A percentile compares a stretch with the other conserved stretches of the same genome.
These are phyloP conservation scores for Erebia ligea DNA, from an alignment of 2,888 invertebrate genomes.

Conservation along the genomic window DNA sequence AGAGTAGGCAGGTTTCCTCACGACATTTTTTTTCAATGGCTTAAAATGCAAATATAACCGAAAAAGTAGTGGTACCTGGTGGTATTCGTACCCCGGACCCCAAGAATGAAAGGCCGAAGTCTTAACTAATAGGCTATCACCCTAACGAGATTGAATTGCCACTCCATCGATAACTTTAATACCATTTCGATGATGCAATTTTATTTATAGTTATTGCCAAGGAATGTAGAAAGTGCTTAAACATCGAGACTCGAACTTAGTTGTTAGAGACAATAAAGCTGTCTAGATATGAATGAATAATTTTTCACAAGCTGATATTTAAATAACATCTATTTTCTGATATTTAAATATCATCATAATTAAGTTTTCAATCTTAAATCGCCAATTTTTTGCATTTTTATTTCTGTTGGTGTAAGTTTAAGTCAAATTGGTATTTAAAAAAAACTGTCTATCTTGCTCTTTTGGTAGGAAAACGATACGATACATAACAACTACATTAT, in stretches of 20 bases:
- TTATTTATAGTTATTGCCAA: slow-evolving; percentile 55
- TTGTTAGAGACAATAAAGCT: slow-evolving; percentile 1
- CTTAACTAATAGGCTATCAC: slow-evolving; percentile 62
- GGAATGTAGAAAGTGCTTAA: slow-evolving; percentile 53
- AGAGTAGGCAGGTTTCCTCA: too few relatives aligned
- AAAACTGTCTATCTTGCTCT: too few relatives aligned
- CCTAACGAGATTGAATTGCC: slow-evolving; percentile 61
- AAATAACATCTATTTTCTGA: background rate
- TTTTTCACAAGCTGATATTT: background rate
- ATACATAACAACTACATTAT: too few relatives aligned
- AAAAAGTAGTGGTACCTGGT: too few relatives aligned
- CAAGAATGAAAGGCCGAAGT: background rate
- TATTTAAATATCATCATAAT: background rate
- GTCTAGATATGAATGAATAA: slow-evolving; percentile 7
- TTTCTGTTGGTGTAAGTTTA: too few relatives aligned
- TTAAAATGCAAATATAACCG: too few relatives aligned
- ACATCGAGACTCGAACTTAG: slow-evolving; percentile 6
- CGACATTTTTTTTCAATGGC: too few relatives aligned
- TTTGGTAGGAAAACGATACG: too few relatives aligned
- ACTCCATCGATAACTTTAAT: slow-evolving; percentile 63
- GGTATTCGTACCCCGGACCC: too few relatives aligned
- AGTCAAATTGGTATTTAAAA: too few relatives aligned
- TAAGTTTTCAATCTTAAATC: too few relatives aligned
- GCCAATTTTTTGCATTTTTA: too few relatives aligned
- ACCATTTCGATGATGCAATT: slow-evolving; percentile 58